Evolutionary conservation across 64 coral and sea anemone species (phyloP), one percentile per base, ranked within the genome.

Genomic region (Pocillopora damicornis): DNA sequence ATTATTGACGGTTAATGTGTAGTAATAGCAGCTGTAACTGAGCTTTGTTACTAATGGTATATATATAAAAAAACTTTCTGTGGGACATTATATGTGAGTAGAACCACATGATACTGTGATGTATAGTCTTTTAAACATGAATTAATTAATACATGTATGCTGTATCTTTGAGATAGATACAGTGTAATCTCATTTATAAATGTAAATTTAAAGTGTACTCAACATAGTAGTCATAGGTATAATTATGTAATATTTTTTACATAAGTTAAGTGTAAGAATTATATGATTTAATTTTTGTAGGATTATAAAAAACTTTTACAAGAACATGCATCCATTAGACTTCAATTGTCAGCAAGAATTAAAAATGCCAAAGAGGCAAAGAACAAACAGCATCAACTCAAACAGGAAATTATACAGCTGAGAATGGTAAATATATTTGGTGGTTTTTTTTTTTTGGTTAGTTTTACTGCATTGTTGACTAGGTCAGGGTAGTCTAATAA

Each of bases 341-440:
- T 16, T 69, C 81, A 84, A 63, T 59, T 84, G 16, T 72, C 38
- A 51, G 65, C 58, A 84, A 71, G 65, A 14, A 10, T 45, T 18
- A 84, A 84, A 84, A 38, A 63, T 0, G 51, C 18, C 51, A 22
- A 84, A 6, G 36, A 72, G 4, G 63, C 63, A 73, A 84, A 72
- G 63, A 15, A 42, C 0, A 84, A 69, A 51, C 63, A 71, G 22
- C 35, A 84, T 35, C 9, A 57, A 59, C 35, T 84, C 2, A 57
- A 20, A n/a, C 63, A 84, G 61, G 64, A 84, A n/a, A 84, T 84
- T 84, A 22, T 71, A 30, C 81, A 71, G 63, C 37, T 84, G 63
- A 84, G 65, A 72, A 84, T 84, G 81, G 81, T 84, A 84, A 45
- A 42, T 84, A 71, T 13, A 77, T 77, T 60, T 15, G 4, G 17